A percentile compares a stretch with the other conserved stretches of the same genome.
These are phyloP conservation scores for Eumaeus atala DNA, from an alignment of 1,140 invertebrate species.

Conservation along the genomic window DNA sequence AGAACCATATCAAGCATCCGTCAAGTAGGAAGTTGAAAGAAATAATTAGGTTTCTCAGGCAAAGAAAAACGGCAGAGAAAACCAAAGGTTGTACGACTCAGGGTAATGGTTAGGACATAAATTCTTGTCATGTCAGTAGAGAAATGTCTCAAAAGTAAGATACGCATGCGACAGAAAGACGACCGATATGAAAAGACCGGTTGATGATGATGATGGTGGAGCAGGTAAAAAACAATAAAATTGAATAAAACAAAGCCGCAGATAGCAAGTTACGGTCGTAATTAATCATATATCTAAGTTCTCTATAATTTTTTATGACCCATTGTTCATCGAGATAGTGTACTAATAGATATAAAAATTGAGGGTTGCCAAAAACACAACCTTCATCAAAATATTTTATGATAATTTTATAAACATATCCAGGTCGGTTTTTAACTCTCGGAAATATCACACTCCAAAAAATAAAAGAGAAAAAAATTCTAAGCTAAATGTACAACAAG, in stretches of 20 bases:
- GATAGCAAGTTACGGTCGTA: constrained; percentile 14
- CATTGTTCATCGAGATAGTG: constrained; percentile 35
- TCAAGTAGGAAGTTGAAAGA: too few species aligned
- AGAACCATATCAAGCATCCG: too few species aligned
- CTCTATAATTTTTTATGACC: constrained; percentile 34
- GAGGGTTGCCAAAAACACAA: constrained; percentile 29
- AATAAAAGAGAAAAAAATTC: too few species aligned
- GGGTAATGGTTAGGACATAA: too few species aligned
- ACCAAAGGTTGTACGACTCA: too few species aligned
- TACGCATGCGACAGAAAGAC: neutral
- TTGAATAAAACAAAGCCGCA: constrained; percentile 12
- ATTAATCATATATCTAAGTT: constrained; percentile 32
- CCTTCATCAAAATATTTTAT: too few species aligned
- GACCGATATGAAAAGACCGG: neutral
- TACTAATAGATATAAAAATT: constrained; percentile 26
- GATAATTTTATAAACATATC: too few species aligned
- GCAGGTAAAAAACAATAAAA: constrained; percentile 14
- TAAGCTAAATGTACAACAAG: too few species aligned
- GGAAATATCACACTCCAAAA: neutral
- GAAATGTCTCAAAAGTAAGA: neutral
- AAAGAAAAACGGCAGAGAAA: too few species aligned
- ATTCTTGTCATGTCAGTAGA: too few species aligned
- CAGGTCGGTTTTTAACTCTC: neutral
- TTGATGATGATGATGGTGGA: neutral
- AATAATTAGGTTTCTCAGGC: too few species aligned